phyloP scores from a whole-genome alignment of 2,888 invertebrate genomes.

The Trileptium ribeirensis region DNA sequence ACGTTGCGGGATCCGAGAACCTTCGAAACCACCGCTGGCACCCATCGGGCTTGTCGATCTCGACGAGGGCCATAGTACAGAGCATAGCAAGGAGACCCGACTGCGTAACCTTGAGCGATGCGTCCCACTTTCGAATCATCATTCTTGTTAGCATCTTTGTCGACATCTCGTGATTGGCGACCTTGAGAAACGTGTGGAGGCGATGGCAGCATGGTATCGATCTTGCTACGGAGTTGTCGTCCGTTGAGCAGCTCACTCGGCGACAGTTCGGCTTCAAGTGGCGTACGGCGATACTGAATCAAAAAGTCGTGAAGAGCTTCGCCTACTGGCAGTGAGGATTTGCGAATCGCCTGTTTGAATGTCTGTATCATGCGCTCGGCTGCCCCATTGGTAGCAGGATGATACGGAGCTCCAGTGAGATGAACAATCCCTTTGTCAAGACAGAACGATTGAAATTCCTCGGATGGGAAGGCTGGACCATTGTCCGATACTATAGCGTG shows the following conservation, averaged over 20 bases:
- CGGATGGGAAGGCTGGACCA: background rate
- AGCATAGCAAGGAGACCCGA: background rate
- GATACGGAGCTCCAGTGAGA: slow-evolving; percentile 36
- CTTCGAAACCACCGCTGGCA: slow-evolving; percentile 24
- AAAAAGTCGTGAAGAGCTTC: slow-evolving; percentile 27
- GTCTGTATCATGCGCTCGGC: slow-evolving; percentile 28
- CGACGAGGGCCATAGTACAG: slow-evolving; percentile 21
- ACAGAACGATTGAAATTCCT: background rate
- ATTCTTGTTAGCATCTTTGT: background rate
- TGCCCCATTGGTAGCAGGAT: slow-evolving; percentile 34
- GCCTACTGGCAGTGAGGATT: slow-evolving; percentile 23
- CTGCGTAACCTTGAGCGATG: background rate
- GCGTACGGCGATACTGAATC: slow-evolving; percentile 15
- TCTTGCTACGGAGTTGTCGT: slow-evolving; percentile 15
- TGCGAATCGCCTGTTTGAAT: slow-evolving; percentile 32
- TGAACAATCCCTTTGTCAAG: background rate
- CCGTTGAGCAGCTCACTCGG: slow-evolving; percentile 24
- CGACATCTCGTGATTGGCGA: slow-evolving; percentile 11
- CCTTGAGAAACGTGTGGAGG: slow-evolving; percentile 22
- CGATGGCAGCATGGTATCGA: slow-evolving; percentile 4
- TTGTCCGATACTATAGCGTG: background rate
- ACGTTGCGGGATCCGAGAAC: slow-evolving; percentile 8
- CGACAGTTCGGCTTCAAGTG: slow-evolving; percentile 20
- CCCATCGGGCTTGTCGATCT: slow-evolving; percentile 24
- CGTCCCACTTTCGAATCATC: background rate